These are phyloP conservation scores for Allolobophora icterica DNA, from an alignment of 2,888 invertebrate genomes.

Conservation along the genomic window DNA sequence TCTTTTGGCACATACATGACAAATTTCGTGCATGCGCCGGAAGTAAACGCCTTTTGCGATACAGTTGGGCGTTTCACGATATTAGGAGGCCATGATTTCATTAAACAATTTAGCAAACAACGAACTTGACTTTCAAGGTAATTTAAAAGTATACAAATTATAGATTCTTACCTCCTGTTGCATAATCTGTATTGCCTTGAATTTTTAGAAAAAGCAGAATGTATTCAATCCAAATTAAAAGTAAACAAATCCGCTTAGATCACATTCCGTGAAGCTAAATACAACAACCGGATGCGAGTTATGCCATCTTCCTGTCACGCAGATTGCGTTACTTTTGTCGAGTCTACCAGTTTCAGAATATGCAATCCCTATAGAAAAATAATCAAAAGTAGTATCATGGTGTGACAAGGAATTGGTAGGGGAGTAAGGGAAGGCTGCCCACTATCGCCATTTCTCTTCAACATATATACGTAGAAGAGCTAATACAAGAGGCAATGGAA, in stretches of 20 bases:
- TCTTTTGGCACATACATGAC: not conserved
- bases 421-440: too few species aligned
- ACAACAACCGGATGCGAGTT: constrained; percentile 4
- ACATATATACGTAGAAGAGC: too few species aligned
- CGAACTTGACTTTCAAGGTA: not conserved
- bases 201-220: not conserved
- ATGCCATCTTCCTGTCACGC: not conserved
- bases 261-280: not conserved
- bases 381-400: too few species aligned
- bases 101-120: not conserved
- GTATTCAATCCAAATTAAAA: not conserved
- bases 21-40: not conserved
- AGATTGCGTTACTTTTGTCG: not conserved
- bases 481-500: too few species aligned
- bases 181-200: not conserved
- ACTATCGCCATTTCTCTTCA: too few species aligned
- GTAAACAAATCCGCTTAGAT: not conserved
- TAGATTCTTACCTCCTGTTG: not conserved
- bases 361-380: too few species aligned
- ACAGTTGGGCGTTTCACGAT: not conserved
- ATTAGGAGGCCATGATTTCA: not conserved
- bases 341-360: too few species aligned
- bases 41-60: not conserved
- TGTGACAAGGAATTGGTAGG: too few species aligned
- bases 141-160: not conserved